Percentiles rank a stretch among this genome's conserved stretches.
phyloP scores from a whole-genome alignment of 2,888 invertebrate species.

The Netelia inedita region DNA sequence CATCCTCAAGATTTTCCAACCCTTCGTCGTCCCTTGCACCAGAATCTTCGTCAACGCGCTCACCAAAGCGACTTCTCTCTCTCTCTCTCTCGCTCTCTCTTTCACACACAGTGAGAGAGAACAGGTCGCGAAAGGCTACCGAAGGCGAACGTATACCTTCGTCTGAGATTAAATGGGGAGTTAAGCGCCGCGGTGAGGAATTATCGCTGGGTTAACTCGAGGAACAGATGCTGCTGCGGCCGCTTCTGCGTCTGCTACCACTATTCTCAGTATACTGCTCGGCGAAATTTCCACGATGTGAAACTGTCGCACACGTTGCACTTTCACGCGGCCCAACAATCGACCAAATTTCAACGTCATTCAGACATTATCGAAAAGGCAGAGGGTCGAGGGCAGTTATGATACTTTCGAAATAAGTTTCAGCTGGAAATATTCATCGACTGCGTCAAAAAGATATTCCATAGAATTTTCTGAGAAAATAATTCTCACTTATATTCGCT shows the following conservation, averaged over 20 bases:
- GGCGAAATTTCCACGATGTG: slow-evolving; percentile 7
- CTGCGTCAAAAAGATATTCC: too few relatives aligned
- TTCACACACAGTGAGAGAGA: slow-evolving; percentile 3
- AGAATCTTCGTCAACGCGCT: slow-evolving; percentile 8
- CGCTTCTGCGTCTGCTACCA: slow-evolving; percentile 15
- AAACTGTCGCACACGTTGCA: slow-evolving; percentile 28
- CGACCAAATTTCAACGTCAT: background rate
- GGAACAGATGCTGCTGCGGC: slow-evolving; percentile 34
- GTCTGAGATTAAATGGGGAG: slow-evolving; percentile 41
- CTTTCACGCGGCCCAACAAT: slow-evolving; percentile 7
- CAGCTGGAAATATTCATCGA: too few relatives aligned
- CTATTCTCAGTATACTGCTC: slow-evolving; percentile 15
- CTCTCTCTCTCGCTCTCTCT: too few relatives aligned
- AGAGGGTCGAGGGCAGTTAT: background rate
- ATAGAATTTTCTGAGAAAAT: too few relatives aligned
- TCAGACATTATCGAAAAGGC: background rate
- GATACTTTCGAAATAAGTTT: background rate
- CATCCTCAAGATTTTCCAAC: slow-evolving; percentile 12
- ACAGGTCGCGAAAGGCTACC: slow-evolving; percentile 36
- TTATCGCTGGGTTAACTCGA: slow-evolving; percentile 52
- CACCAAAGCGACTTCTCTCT: background rate
- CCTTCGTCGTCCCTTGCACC: background rate
- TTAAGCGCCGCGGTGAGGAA: slow-evolving; percentile 40
- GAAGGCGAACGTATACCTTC: slow-evolving; percentile 24
- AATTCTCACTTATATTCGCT: too few relatives aligned